A percentile compares a stretch with the other conserved stretches of the same genome.
Conservation (phyloP, 1,140 invertebrate genomes). For the Papilio xuthus region DNA sequence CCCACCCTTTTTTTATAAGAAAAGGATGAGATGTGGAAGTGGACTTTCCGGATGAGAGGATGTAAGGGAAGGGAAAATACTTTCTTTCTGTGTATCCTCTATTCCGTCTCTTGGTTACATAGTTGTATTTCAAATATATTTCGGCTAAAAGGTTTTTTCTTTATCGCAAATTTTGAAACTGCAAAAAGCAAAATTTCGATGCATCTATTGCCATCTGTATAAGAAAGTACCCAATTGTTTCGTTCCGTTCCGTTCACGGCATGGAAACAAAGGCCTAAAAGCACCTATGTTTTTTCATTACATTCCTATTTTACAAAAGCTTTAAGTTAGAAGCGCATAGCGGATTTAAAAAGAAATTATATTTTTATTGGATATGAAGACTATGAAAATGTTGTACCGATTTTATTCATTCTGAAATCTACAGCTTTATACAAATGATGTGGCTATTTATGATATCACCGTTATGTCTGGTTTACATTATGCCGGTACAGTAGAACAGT, state of each 20-base stretch:
- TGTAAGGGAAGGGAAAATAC: too few relatives aligned
- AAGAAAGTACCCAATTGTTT: slow-evolving; percentile 57
- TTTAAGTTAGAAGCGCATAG: slow-evolving; percentile 39
- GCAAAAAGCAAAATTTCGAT: background rate
- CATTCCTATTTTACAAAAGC: slow-evolving; percentile 49
- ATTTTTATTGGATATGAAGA: background rate
- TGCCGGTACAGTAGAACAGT: too few relatives aligned
- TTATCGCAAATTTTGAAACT: background rate
- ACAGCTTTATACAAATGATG: too few relatives aligned
- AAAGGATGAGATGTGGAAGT: too few relatives aligned
- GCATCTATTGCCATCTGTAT: slow-evolving; percentile 45
- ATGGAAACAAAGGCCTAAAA: slow-evolving; percentile 54
- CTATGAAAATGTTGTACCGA: background rate
- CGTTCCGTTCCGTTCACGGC: slow-evolving; percentile 51
- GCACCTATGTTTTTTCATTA: slow-evolving; percentile 57
- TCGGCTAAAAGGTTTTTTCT: background rate
- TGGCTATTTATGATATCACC: too few relatives aligned
- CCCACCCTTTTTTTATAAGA: too few relatives aligned
- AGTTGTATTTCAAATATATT: background rate
- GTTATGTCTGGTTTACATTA: too few relatives aligned
- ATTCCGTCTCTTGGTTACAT: background rate
- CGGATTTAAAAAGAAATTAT: background rate
- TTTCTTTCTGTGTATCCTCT: too few relatives aligned
- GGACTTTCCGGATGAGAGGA: too few relatives aligned
- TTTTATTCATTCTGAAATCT: too few relatives aligned